A percentile compares a stretch with the other conserved stretches of the same genome.
Conservation (phyloP, 2,888 invertebrate species). For the Blomia tropicalis region DNA sequence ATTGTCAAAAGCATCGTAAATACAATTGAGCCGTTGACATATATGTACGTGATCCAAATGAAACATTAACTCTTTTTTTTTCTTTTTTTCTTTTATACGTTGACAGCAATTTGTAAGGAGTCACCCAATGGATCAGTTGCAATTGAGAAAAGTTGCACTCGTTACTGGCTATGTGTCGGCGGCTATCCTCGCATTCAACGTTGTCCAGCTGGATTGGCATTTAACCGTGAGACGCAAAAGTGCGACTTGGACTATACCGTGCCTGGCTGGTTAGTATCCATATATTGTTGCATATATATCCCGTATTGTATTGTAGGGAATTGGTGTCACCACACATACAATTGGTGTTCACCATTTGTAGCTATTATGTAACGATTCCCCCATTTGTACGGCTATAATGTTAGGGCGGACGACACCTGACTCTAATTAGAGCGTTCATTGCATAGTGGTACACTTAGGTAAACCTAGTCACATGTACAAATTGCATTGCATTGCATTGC, state of each 20-base stretch:
- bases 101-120: slow-evolving; percentile 67
- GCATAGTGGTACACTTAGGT: too few relatives aligned
- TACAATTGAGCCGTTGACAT: slow-evolving; percentile 32
- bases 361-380: too few relatives aligned
- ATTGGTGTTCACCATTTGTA: too few relatives aligned
- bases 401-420: too few relatives aligned
- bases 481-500: too few relatives aligned
- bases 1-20: slow-evolving; percentile 86
- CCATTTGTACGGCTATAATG: too few relatives aligned
- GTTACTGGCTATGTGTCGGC: slow-evolving; percentile 85
- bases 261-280: slow-evolving; percentile 30
- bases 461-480: too few relatives aligned
- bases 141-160: slow-evolving; percentile 74
- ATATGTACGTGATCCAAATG: neutral
- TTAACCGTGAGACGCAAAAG: slow-evolving; percentile 26
- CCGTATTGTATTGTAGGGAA: neutral
- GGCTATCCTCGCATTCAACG: slow-evolving; percentile 65
- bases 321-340: too few relatives aligned
- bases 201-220: slow-evolving; percentile 30
- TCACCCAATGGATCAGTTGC: slow-evolving; percentile 80
- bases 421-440: too few relatives aligned
- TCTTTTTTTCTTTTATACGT: slow-evolving; percentile 1
- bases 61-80: neutral
- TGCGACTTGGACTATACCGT: slow-evolving; percentile 30
- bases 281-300: neutral